These are phyloP conservation scores for Eufriesea mexicana DNA, from an alignment of 1,140 invertebrate species.

Conservation along the genomic window DNA sequence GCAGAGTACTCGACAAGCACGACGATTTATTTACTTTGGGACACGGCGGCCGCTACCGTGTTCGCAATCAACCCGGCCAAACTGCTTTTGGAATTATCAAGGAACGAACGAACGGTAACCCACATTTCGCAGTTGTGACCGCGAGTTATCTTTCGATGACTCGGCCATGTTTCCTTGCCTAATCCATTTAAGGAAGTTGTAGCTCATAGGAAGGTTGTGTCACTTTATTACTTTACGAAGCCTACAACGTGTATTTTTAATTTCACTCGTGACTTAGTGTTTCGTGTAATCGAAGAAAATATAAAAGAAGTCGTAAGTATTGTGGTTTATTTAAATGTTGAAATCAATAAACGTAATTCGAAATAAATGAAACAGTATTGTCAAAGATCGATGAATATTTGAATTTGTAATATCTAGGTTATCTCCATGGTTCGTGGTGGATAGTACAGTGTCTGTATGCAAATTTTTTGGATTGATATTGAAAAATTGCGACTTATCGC, in stretches of 20 bases:
- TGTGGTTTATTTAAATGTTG: background rate
- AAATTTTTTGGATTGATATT: too few relatives aligned
- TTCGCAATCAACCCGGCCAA: background rate
- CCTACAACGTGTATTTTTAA: background rate
- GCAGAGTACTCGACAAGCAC: background rate
- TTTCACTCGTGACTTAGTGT: background rate
- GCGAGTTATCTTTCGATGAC: constrained; percentile 43
- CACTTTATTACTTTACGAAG: constrained; percentile 16
- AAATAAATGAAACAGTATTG: too few relatives aligned
- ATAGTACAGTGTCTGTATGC: too few relatives aligned
- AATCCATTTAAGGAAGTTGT: constrained; percentile 39
- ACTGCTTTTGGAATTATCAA: constrained; percentile 59
- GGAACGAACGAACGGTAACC: constrained; percentile 65
- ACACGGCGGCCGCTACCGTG: background rate
- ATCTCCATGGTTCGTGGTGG: too few relatives aligned
- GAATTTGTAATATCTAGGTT: too few relatives aligned
- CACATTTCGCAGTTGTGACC: constrained; percentile 57
- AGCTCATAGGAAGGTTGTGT: background rate
- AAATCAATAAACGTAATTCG: background rate
- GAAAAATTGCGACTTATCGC: too few relatives aligned
- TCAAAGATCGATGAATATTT: too few relatives aligned
- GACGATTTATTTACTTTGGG: constrained; percentile 1
- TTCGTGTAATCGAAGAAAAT: background rate
- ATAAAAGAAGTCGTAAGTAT: background rate
- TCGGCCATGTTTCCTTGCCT: constrained; percentile 20